Base-by-base conservation (phyloP, 2,113 vertebrate species). In the Platanista minor region DNA sequence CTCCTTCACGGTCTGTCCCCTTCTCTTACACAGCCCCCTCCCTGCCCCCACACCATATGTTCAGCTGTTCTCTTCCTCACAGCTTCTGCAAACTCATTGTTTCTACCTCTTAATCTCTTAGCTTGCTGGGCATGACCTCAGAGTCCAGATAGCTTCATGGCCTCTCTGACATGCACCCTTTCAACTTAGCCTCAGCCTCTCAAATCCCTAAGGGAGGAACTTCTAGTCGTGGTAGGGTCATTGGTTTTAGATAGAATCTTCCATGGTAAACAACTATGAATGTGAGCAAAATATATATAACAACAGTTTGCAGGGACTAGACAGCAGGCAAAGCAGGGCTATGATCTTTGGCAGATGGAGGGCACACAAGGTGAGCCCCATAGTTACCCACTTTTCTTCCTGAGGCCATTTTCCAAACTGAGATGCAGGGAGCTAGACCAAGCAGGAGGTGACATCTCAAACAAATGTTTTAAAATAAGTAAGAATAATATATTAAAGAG, bases 31-130 rank as follows among this genome's bases (percentile, higher is more conserved):
- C n/a, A 77, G 74, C 17, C 29, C 18, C 31, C 46, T 39, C 49
- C 52, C 29, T 20, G 52, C 33, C 31, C 74, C 11, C 18, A 17
- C 27, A 49, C 31, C 36, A 20, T 21, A 23, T 41, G 33, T 61
- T 59, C 39, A 27, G 15, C 39, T 52, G 59, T 91, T 81, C 20
- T 83, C 29, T 87, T 85, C 69, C 64, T 49, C 25, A 78, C 31
- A 41, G 4, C 23, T 91, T 71, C 75, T 13, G 3, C 11, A 93
- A 87, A 29, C n/a, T 87, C 74, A 85, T 27, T 89, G n/a, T 67
- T 97, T 94, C 72, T 17, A 81, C 77, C 57, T 86, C 29, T 84
- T 96, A 78, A 90, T 78, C 57, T 46, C 27, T 75, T 87, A 62
- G 43, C 33, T 94, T 77, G 8, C 82, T 93, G 82, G 81, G 36